phyloP scores from a whole-genome alignment of 2,888 invertebrate genomes.

The Anthrax anthrax region DNA sequence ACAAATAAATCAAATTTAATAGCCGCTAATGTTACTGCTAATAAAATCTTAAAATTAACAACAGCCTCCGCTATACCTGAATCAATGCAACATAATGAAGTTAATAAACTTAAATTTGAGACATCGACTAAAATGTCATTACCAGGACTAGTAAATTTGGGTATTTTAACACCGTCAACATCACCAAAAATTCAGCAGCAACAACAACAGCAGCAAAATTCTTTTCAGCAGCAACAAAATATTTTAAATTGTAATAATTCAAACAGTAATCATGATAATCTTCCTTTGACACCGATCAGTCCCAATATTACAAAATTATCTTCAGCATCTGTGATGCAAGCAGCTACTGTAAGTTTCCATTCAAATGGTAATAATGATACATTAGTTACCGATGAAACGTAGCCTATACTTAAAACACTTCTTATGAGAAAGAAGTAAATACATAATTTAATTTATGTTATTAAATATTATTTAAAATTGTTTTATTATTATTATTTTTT shows the following conservation, averaged over 20 bases:
- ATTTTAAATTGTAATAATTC: slow-evolving; percentile 5
- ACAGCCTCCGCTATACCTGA: slow-evolving; percentile 9
- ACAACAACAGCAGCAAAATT: slow-evolving; percentile 20
- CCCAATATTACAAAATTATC: slow-evolving; percentile 25
- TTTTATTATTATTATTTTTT: no score
- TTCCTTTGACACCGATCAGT: slow-evolving; percentile 32
- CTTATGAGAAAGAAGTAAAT: slow-evolving; percentile 27
- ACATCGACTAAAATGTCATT: slow-evolving; percentile 27
- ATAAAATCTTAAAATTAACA: slow-evolving; percentile 31
- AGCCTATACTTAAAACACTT: slow-evolving; percentile 36
- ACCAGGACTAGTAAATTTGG: slow-evolving; percentile 35
- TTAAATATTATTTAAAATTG: neutral
- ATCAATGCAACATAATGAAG: slow-evolving; percentile 7
- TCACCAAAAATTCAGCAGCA: slow-evolving; percentile 35
- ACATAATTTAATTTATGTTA: neutral
- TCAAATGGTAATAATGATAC: slow-evolving; percentile 12
- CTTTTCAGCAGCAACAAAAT: no score
- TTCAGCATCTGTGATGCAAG: slow-evolving; percentile 10
- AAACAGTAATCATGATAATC: slow-evolving; percentile 19
- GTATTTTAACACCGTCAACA: slow-evolving; percentile 39
- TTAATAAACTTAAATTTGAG: slow-evolving; percentile 17
- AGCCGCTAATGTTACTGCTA: slow-evolving; percentile 28
- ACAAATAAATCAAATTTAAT: slow-evolving; percentile 23
- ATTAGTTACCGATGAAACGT: slow-evolving; percentile 27
- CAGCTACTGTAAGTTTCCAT: slow-evolving; percentile 21